Conservation (phyloP, 2,797 vertebrate species). For the Momotus momota region DNA sequence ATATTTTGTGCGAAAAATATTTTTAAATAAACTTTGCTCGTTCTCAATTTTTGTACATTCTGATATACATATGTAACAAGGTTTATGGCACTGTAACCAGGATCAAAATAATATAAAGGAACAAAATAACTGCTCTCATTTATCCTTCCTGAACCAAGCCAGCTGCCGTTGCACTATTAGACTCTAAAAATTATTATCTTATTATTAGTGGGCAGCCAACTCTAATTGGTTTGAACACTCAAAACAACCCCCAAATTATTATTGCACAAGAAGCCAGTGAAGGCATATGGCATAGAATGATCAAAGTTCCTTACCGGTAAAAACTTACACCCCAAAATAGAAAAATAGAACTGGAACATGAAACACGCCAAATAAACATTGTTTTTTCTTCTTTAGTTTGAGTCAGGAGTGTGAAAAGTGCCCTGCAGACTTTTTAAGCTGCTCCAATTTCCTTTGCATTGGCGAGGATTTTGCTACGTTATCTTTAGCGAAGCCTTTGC, state of each 20-base stretch:
- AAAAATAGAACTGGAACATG: slow-evolving; percentile 90
- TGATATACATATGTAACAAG: slow-evolving; percentile 86
- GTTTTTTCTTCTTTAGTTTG: slow-evolving; percentile 49
- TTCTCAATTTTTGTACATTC: slow-evolving; percentile 81
- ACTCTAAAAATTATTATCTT: slow-evolving; percentile 62
- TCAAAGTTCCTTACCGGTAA: slow-evolving; percentile 80
- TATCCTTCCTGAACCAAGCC: slow-evolving; percentile 76
- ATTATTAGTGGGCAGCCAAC: slow-evolving; percentile 79
- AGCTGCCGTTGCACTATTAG: slow-evolving; percentile 63
- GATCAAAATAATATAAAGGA: slow-evolving; percentile 77
- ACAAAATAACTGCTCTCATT: slow-evolving; percentile 77
- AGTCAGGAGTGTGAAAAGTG: slow-evolving; percentile 68
- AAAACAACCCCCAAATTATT: slow-evolving; percentile 80
- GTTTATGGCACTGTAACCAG: slow-evolving; percentile 86
- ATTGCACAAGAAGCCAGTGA: slow-evolving; percentile 95
- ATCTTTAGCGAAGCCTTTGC: slow-evolving; percentile 54
- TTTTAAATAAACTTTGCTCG: slow-evolving; percentile 84
- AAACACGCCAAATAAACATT: slow-evolving; percentile 86
- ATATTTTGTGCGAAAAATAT: slow-evolving; percentile 84
- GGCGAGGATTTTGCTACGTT: slow-evolving; percentile 44
- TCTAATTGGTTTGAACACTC: slow-evolving; percentile 84
- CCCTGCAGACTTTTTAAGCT: slow-evolving; percentile 62
- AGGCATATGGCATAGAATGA: slow-evolving; percentile 89
- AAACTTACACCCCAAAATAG: slow-evolving; percentile 81
- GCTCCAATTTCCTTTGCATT: slow-evolving; percentile 46